Evolutionary conservation across 2,113 vertebrate genomes (phyloP).

Genomic region (Colaptes auratus): DNA sequence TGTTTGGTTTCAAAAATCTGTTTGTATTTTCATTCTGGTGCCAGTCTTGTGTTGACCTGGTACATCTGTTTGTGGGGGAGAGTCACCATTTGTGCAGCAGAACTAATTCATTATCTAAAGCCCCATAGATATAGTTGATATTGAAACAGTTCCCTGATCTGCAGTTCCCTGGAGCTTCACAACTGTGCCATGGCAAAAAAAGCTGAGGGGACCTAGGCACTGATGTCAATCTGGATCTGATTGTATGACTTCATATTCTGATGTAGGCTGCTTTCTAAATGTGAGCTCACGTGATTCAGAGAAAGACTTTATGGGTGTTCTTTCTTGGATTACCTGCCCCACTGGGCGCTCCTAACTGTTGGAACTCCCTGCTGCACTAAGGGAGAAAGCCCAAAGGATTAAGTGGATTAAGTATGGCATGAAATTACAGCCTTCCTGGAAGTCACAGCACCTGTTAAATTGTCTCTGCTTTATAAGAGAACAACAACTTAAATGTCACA

Average conservation of each 20-base stretch:
- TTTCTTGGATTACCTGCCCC: background rate
- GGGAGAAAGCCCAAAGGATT: background rate
- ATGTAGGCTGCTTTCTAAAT: background rate
- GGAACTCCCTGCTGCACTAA: background rate
- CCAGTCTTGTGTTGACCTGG: background rate
- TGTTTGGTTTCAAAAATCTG: background rate
- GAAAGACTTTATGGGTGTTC: background rate
- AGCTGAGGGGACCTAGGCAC: background rate
- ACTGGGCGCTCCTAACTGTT: background rate
- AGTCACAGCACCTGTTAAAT: background rate
- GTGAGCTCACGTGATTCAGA: background rate
- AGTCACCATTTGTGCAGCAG: background rate
- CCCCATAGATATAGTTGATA: background rate
- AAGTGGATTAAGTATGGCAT: background rate
- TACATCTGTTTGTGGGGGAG: background rate
- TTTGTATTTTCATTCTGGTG: background rate
- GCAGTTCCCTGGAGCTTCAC: background rate
- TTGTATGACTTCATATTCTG: background rate
- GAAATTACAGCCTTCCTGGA: background rate
- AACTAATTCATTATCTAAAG: background rate
- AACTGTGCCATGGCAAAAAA: background rate
- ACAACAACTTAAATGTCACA: rapidly evolving
- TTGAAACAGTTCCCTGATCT: background rate
- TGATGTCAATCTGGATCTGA: background rate
- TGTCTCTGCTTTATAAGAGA: background rate